Percentiles rank a stretch among this genome's conserved stretches.
These are phyloP conservation scores for Otolemur crassicaudatus DNA, from an alignment of 2,797 vertebrate species.

Conservation along the genomic window DNA sequence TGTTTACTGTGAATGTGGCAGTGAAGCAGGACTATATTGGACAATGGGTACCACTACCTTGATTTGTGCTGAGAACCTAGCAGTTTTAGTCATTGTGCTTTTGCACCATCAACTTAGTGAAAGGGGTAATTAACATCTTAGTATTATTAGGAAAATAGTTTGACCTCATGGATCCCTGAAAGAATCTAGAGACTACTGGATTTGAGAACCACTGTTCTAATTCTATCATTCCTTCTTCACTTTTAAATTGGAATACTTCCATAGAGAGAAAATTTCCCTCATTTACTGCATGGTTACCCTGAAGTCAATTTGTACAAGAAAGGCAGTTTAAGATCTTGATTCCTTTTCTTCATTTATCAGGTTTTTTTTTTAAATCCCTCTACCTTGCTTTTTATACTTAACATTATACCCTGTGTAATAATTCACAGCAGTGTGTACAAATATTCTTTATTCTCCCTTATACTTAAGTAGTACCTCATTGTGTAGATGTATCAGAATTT, in stretches of 20 bases:
- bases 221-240: slow-evolving; percentile 21
- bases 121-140: slow-evolving; percentile 11
- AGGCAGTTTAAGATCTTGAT: not conserved
- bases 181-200: not conserved
- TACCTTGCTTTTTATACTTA: not conserved
- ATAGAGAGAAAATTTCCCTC: slow-evolving; percentile 17
- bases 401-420: slow-evolving; percentile 18
- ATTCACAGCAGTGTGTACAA: not conserved
- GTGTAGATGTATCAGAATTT: not conserved
- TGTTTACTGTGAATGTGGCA: not conserved
- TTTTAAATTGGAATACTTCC: slow-evolving; percentile 19
- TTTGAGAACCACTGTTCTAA: not conserved
- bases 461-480: slow-evolving; percentile 34
- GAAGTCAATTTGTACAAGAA: not conserved
- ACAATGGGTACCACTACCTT: not conserved
- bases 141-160: not conserved
- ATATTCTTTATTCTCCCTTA: slow-evolving; percentile 41
- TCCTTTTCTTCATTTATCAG: not conserved
- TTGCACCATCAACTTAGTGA: not conserved
- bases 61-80: not conserved
- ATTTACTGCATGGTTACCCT: not conserved
- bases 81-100: not conserved
- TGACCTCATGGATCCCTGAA: not conserved
- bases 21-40: not conserved
- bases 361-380: not conserved